Conservation (phyloP, 1,140 invertebrate genomes). For the Orussus abietinus region DNA sequence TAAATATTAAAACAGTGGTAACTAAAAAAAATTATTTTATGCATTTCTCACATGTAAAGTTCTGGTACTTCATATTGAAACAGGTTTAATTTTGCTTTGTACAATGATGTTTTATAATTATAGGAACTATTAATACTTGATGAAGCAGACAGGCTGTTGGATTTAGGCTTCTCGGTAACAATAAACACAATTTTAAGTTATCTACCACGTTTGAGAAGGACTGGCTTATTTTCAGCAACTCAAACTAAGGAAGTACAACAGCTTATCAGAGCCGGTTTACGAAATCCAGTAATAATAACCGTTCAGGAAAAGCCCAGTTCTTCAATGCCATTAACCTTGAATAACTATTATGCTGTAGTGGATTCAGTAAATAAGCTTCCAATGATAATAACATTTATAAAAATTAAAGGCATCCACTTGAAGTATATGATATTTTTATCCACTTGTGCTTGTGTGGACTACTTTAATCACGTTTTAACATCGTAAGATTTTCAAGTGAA, state of each 20-base stretch:
- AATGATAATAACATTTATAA: conserved; percentile 71
- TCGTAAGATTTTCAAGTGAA: conserved; percentile 40
- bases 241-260: conserved; percentile 94
- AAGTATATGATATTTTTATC: conserved; percentile 95
- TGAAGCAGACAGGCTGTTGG: conserved; percentile 93
- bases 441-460: conserved; percentile 95
- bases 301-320: conserved; percentile 82
- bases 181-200: conserved; percentile 87
- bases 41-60: background rate
- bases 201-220: conserved; percentile 89
- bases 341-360: conserved; percentile 83
- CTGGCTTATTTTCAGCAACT: conserved; percentile 97
- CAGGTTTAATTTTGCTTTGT: conserved; percentile 1
- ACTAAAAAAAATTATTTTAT: conserved; percentile 22
- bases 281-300: conserved; percentile 89
- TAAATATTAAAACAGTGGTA: conserved; percentile 71
- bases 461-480: conserved; percentile 77
- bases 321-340: conserved; percentile 76
- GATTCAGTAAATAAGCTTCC: conserved; percentile 74
- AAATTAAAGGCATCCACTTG: conserved; percentile 51
- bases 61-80: background rate
- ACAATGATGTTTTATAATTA: conserved; percentile 31
- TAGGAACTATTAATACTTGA: conserved; percentile 92
- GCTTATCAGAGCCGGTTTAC: conserved; percentile 85
- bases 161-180: conserved; percentile 86